Evolutionary conservation across 2,888 invertebrate genomes (phyloP), one percentile per base, ranked within the genome.

Genomic region (Ectemnius cavifrons): DNA sequence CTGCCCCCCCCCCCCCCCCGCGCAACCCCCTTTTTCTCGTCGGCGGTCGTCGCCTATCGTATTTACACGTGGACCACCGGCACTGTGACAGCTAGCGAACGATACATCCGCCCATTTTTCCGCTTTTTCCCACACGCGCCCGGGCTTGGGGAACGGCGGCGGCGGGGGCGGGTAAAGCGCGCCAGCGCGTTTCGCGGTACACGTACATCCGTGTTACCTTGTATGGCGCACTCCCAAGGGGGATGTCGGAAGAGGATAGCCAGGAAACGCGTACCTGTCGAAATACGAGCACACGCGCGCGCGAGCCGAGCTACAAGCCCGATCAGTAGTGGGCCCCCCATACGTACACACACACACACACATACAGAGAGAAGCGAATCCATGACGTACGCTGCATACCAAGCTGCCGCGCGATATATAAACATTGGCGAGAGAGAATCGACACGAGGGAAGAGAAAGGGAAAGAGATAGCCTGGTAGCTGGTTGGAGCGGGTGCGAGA

Each of bases 61-160:
- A 60, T 75, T 74, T 71, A 75, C 81, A 80, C 76, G 81, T 78
- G 74, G 79, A 0, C 20, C 59, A 45, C 59, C 60, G 56, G 52
- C 79, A 77, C 80, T 71, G 74, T 71, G 81, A 79, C 81, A 83
- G 73, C 64, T 69, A 16, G 60, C 64, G 60, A 64, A 70, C 83
- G 83, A 84, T 81, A 83, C 77, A 80, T 76, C 78, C 78, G 75
- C 78, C 80, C 78, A 83, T 81, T 79, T 84, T 84, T 83, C 80
- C 77, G 77, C 75, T 20, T 80, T 78, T 65, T 65, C 70, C 69
- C 58, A 67, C 65, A 61, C 62, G 5, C 71, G 74, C 71, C 62
- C 71, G 59, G 64, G 56, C 23, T 47, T 63, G 20, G 13, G 37
- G 8, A 8, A n/a, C 56, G 13, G 13, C 5, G 27, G 13, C 4